Base-by-base conservation (phyloP, 2,113 vertebrate species). In the Semnopithecus entellus region DNA sequence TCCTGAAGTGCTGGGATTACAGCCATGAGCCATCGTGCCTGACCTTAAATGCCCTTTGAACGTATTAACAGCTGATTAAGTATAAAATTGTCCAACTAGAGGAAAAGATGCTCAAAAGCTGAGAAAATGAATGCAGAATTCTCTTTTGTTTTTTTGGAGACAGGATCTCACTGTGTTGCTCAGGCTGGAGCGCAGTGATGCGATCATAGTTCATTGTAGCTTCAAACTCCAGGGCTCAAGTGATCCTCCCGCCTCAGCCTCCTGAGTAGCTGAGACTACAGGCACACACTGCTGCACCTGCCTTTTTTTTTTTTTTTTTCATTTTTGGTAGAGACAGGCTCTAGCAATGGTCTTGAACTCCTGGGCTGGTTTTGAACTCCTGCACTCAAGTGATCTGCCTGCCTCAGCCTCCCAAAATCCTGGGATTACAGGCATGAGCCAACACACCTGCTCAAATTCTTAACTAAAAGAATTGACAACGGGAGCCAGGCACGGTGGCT, bases 271-370 rank as follows among this genome's bases (percentile, higher is more conserved):
- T 68, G 66, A 35, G 14, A n/a, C 66, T 32, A 17, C 6, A n/a
- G 66, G 16, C 32, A 18, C 32, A 64, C 32, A 4, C 1, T 1
- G 17, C 66, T 0, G 0, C 3, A 2, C 61, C 30, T 3, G 66
- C 32, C 32, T 16, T 14, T 68, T 68, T 32, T 35, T 35, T 68
- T 35, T 68, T 35, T 17, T 32, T 16, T 32, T 68, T 18, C 18
- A 2, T 68, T 68, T 68, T 35, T 68, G 66, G 13, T n/a, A 68
- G 66, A 0, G 66, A 68, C 30, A 17, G 66, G 32, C 14, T 68
- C 66, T n/a, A 32, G 32, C 66, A 35, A 35, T 35, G 32, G 6
- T 68, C 12, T 64, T 61, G 59, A 61, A 61, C 59, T 32, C 30
- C 30, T 32, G 30, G 64, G 61, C 61, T 64, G 61, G 61, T 30